Base-by-base conservation (phyloP, 2,113 vertebrate genomes). In the Hymenochirus boettgeri region DNA sequence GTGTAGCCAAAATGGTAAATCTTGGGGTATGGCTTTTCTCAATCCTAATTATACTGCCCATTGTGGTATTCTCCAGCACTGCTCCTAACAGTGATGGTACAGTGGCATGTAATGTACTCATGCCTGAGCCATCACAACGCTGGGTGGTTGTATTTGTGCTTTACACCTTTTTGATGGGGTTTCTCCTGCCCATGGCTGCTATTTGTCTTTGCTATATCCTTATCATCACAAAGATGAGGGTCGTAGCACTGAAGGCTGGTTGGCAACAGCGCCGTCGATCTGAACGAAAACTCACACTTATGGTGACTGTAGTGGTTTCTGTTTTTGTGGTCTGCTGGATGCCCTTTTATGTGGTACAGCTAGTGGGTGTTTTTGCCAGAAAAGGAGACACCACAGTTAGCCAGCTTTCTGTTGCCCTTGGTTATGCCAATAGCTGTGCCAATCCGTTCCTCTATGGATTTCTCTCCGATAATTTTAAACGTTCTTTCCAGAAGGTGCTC, bases 271-370 rank as follows among this genome's bases (percentile, higher is more conserved):
- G 92, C 72, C 91, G 90, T 67, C 88, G 88, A 74, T 93, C 92
- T 0, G 92, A 94, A 78, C 84, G 92, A 56, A 93, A 93, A 79
- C 92, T 94, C 74, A 94, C 92, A 1, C 81, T 93, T 35, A 93
- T 94, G 91, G 92, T 94, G 57, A 88, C 93, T 88, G 93, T 93
- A 86, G 92, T 94, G 70, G 92, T 94, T 51, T 87, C 88, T 66
- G 92, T 94, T 69, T 94, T 94, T 61, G 90, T 94, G 67, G 89
- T 94, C 75, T 94, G 92, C 74, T 94, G 92, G 92, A 93, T 94
- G 92, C 92, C 92, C 1, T 94, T 94, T 79, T 93, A 94, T 61
- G 83, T 93, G 2, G 89, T 93, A 69, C 92, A 94, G 83, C 78
- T 94, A 63, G 89, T 93, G 27, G 90, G 90, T 62, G 90, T 94